Evolutionary conservation across 2,113 vertebrate genomes (phyloP), one percentile per base, ranked within the genome.

Genomic region (Bagarius yarrelli): DNA sequence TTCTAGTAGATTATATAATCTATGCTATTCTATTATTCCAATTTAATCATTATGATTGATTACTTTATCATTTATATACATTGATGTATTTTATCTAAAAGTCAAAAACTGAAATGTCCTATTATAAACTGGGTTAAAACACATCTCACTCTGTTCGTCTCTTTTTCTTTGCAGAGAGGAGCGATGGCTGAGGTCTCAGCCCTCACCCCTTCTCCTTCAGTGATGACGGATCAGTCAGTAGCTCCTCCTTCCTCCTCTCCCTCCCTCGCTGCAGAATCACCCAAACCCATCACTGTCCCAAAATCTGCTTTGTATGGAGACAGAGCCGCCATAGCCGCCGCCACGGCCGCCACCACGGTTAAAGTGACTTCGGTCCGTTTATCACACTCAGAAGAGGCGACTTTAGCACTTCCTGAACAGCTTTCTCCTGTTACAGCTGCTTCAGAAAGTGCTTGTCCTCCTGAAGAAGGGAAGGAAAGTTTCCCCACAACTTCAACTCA

Each of bases 151-250:
- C 56, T 59, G 15, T 81, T 0, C 84, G 11, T 25, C 12, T 32
- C 64, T 52, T 4, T 86, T 55, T 77, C 3, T 76, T 5, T 85
- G 76, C 40, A 79, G 76, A 81, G 85, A 85, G 86, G 83, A 85
- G 88, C 83, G 76, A 94, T 94, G 93, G 91, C 93, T n/a, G 93
- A 94, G 81, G 87, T 93, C 61, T 89, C 88, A 53, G 85, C 91
- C 81, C 83, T 93, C 40, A 91, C 87, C 77, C 85, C 91, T 25
- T 91, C 93, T 8, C 83, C 91, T 40, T 86, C 92, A 30, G 85
- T 87, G 13, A 72, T 92, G 84, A 83, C 82, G 6, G 92, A 93
- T 15, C 82, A 88, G 61, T 86, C 87, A 19, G 64, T 84, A 34
- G 66, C 91, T 85, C 80, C 87, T 56, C 69, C 66, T 16, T 87